Conservation (phyloP, 2,113 vertebrate genomes). For the Alosa alosa region DNA sequence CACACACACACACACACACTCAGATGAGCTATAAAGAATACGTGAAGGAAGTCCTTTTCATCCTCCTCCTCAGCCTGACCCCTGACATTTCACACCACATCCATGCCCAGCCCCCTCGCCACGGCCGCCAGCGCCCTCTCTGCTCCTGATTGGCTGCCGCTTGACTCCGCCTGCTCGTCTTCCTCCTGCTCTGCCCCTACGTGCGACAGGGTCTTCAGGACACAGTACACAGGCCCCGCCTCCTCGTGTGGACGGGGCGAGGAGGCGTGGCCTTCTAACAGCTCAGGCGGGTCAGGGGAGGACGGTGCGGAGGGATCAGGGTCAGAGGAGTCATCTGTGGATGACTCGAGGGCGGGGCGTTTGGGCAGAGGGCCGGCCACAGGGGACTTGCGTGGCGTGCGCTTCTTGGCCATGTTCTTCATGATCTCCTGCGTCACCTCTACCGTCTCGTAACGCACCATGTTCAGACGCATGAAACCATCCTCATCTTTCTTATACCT, state of each 20-base stretch:
- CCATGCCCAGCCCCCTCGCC: constrained; percentile 76
- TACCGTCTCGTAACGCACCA: constrained; percentile 75
- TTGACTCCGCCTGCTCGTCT: constrained; percentile 45
- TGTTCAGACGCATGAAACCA: constrained; percentile 71
- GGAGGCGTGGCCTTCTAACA: constrained; percentile 51
- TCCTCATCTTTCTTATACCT: constrained; percentile 73
- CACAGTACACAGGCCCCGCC: constrained; percentile 66
- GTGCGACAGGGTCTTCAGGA: constrained; percentile 68
- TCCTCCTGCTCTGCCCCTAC: constrained; percentile 47
- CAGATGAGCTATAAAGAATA: too few species aligned
- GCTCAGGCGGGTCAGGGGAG: constrained; percentile 58
- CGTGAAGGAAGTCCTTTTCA: too few species aligned
- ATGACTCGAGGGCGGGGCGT: constrained; percentile 35
- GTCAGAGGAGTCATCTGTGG: constrained; percentile 44
- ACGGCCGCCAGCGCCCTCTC: constrained; percentile 73
- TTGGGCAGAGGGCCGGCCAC: constrained; percentile 52
- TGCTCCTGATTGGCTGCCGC: constrained; percentile 57
- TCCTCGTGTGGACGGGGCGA: constrained; percentile 47
- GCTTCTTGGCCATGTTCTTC: constrained; percentile 79
- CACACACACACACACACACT: neutral
- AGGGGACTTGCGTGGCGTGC: constrained; percentile 59
- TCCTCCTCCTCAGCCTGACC: neutral
- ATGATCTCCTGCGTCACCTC: constrained; percentile 79
- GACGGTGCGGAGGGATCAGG: constrained; percentile 43
- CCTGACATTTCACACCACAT: constrained; percentile 65